Conservation (phyloP, 1,140 invertebrate species). For the Penaeus vannamei region DNA sequence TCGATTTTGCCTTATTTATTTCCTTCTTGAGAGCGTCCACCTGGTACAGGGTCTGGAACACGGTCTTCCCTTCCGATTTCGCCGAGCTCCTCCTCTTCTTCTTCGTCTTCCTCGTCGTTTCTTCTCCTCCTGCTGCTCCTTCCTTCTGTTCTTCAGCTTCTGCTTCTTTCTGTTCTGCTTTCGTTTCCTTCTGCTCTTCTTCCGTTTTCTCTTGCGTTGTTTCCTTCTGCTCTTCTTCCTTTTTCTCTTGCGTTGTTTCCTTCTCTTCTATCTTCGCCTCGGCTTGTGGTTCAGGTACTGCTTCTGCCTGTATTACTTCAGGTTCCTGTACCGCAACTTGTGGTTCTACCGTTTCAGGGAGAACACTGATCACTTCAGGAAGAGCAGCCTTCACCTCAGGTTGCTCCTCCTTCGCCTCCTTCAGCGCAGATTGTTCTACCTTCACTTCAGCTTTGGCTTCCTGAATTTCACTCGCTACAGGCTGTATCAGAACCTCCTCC, state of each 20-base stretch:
- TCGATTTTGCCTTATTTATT: too few species aligned
- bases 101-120: conserved; percentile 1
- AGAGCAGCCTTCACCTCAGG: background rate
- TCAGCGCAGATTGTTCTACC: background rate
- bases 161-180: background rate
- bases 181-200: background rate
- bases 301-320: background rate
- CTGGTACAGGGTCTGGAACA: conserved; percentile 27
- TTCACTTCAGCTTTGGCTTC: conserved; percentile 5
- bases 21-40: too few species aligned
- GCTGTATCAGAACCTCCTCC: background rate
- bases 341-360: too few species aligned
- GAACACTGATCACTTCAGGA: too few species aligned
- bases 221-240: background rate
- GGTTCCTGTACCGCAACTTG: too few species aligned
- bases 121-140: background rate
- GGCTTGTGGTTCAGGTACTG: background rate
- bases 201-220: background rate
- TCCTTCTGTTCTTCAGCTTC: background rate
- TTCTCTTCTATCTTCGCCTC: background rate
- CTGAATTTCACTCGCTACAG: background rate
- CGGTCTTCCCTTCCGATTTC: conserved; percentile 20
- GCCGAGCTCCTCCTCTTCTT: conserved; percentile 24
- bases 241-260: background rate
- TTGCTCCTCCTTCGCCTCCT: conserved; percentile 14